A percentile compares a stretch with the other conserved stretches of the same genome.
phyloP scores from a whole-genome alignment of 2,888 invertebrate genomes.

The Tenodera sinensis region DNA sequence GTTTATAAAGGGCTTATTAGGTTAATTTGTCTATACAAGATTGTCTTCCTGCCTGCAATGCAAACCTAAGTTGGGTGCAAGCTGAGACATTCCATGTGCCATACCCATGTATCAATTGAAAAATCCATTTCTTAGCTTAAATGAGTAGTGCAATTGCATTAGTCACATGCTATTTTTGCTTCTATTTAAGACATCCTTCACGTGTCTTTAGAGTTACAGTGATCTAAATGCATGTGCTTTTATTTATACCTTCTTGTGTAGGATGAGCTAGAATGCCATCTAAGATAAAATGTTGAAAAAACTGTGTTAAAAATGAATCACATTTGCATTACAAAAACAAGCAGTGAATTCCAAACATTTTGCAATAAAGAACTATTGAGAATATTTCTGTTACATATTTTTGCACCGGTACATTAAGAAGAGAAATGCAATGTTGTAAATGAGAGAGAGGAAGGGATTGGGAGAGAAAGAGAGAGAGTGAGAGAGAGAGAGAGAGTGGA shows the following conservation, averaged over 20 bases:
- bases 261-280: neutral
- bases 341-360: neutral
- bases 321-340: neutral
- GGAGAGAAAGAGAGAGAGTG: too few relatives aligned
- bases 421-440: neutral
- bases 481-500: too few relatives aligned
- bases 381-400: neutral
- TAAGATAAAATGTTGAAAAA: neutral
- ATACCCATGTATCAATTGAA: slow-evolving; percentile 2
- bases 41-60: slow-evolving; percentile 16
- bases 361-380: neutral
- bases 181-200: neutral
- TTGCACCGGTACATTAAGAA: neutral
- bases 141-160: neutral
- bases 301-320: neutral
- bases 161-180: neutral
- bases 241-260: neutral
- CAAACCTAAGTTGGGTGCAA: slow-evolving; percentile 17
- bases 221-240: neutral
- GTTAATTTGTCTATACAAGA: neutral
- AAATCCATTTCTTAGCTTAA: neutral
- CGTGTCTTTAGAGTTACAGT: neutral
- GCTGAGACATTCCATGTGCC: slow-evolving; percentile 8
- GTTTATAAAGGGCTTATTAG: neutral
- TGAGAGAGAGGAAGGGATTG: neutral